phyloP scores from a whole-genome alignment of 2,888 invertebrate genomes.

The Abscondita cerata region DNA sequence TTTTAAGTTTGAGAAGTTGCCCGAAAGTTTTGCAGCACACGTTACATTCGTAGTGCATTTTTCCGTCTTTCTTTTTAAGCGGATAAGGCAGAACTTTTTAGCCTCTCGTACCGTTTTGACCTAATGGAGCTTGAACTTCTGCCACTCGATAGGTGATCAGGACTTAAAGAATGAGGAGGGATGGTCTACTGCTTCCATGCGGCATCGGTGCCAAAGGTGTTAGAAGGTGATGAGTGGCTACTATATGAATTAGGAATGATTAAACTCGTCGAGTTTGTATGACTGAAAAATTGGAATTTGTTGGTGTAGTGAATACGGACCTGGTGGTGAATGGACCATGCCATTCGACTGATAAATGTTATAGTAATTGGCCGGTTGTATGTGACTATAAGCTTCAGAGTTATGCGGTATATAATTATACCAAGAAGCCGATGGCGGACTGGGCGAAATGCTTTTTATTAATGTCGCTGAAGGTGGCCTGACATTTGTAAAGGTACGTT shows the following conservation, averaged over 20 bases:
- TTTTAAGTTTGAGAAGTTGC: constrained; percentile 96
- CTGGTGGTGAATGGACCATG: constrained; percentile 53
- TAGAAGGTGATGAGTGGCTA: constrained; percentile 66
- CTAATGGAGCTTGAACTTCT: constrained; percentile 75
- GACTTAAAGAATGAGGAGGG: constrained; percentile 77
- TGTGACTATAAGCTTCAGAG: constrained; percentile 57
- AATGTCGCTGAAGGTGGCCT: constrained; percentile 57
- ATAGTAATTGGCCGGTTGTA: constrained; percentile 53
- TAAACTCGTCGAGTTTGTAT: constrained; percentile 62
- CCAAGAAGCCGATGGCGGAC: constrained; percentile 56
- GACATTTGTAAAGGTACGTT: constrained; percentile 65
- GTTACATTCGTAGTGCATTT: constrained; percentile 99
- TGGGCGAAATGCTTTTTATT: constrained; percentile 53
- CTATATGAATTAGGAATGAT: constrained; percentile 55
- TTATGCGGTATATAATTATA: constrained; percentile 63
- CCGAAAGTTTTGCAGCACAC: constrained; percentile 98
- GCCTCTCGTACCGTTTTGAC: constrained; percentile 82
- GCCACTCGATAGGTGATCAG: constrained; percentile 72
- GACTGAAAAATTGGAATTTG: constrained; percentile 50
- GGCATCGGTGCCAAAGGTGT: constrained; percentile 66
- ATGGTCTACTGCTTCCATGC: constrained; percentile 58
- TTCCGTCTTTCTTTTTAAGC: constrained; percentile 96
- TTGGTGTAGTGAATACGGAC: constrained; percentile 51
- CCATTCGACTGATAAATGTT: constrained; percentile 54
- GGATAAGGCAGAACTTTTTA: constrained; percentile 96